Conservation (phyloP, 2,113 vertebrate species). For the Colius striatus region DNA sequence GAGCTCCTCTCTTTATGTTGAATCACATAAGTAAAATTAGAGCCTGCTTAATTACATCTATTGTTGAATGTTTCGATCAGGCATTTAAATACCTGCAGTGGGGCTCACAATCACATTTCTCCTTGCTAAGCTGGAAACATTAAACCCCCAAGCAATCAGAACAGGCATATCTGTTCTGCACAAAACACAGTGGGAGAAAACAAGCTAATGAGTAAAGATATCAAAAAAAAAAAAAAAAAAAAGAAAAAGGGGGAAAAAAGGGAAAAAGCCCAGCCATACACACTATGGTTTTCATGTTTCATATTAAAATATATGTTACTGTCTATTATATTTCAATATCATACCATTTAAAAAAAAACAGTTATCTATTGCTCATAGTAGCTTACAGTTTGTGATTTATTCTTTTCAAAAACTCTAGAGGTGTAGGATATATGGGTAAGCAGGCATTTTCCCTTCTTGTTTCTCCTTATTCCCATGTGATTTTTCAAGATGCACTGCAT, state of each 20-base stretch:
- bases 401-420: not conserved
- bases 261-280: accelerated
- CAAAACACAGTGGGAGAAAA: not conserved
- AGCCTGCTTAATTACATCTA: conserved; percentile 39
- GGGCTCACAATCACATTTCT: not conserved
- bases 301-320: not conserved
- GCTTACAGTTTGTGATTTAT: accelerated
- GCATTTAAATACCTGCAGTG: conserved; percentile 15
- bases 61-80: not conserved
- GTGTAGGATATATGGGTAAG: not conserved
- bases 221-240: accelerated
- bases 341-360: not conserved
- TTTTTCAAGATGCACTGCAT: not conserved
- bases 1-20: conserved; percentile 3
- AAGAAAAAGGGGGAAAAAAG: too few relatives aligned
- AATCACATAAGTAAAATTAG: conserved; percentile 30
- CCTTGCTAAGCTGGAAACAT: not conserved
- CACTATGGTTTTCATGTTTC: not conserved
- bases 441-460: not conserved
- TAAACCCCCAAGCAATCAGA: not conserved
- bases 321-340: not conserved
- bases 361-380: not conserved
- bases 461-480: not conserved
- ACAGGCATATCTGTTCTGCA: not conserved
- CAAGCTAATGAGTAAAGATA: not conserved